These are phyloP conservation scores for Myiopsitta monachus DNA, from an alignment of 2,113 vertebrate genomes.

Conservation along the genomic window DNA sequence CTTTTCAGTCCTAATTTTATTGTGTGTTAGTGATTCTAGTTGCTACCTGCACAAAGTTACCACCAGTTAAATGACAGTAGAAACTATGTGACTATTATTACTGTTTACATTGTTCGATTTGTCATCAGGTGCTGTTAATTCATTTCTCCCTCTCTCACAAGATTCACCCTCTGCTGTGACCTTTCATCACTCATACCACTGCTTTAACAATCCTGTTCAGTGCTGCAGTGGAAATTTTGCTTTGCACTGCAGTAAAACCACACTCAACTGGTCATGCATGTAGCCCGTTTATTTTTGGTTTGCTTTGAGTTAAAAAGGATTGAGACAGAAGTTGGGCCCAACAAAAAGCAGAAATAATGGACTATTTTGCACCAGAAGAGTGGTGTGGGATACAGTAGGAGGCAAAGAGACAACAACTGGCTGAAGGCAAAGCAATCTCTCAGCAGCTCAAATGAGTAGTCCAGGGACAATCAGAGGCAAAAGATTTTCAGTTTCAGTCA, in stretches of 20 bases:
- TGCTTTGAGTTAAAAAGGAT: not conserved
- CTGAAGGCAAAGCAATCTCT: not conserved
- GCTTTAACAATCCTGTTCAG: not conserved
- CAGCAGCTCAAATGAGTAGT: not conserved
- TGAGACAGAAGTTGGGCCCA: not conserved
- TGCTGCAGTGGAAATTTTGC: not conserved
- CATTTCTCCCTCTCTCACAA: not conserved
- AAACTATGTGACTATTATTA: not conserved
- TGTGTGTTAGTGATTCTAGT: not conserved
- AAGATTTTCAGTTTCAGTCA: not conserved
- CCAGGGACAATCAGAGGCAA: not conserved
- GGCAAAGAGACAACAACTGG: not conserved
- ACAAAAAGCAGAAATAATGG: not conserved
- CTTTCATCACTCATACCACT: not conserved
- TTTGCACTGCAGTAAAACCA: constrained; percentile 22
- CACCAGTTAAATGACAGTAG: not conserved
- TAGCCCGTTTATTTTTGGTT: not conserved
- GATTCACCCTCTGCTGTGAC: not conserved
- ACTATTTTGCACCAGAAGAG: not conserved
- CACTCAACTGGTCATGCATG: not conserved
- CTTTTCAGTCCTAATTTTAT: not conserved
- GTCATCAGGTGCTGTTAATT: not conserved
- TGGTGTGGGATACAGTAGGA: not conserved
- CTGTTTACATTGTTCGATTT: not conserved
- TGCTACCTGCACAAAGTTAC: not conserved